Percentiles rank a stretch among this genome's conserved stretches.
phyloP scores from a whole-genome alignment of 2,888 invertebrate genomes.

The Drosophila testacea region DNA sequence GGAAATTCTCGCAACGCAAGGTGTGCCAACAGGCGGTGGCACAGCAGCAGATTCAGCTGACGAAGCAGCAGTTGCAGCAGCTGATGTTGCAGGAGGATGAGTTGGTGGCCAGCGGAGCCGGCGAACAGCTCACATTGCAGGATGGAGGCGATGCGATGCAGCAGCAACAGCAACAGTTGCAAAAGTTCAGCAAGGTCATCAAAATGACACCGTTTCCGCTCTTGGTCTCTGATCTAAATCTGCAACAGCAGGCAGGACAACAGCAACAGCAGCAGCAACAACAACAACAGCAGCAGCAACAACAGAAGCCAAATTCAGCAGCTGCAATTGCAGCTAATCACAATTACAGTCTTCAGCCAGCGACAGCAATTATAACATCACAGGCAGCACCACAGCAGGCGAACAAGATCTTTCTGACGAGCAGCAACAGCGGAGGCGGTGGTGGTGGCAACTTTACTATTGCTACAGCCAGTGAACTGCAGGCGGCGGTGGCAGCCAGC shows the following conservation, averaged over 20 bases:
- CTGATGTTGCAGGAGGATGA: slow-evolving; percentile 79
- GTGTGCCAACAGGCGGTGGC: slow-evolving; percentile 76
- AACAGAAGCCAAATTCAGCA: slow-evolving; percentile 80
- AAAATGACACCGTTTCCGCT: slow-evolving; percentile 84
- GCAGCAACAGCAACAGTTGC: slow-evolving; percentile 62
- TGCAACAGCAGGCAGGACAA: slow-evolving; percentile 70
- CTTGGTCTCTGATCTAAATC: slow-evolving; percentile 82
- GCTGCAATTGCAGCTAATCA: slow-evolving; percentile 84
- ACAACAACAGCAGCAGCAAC: slow-evolving; percentile 64
- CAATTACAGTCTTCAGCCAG: slow-evolving; percentile 84
- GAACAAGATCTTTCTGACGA: slow-evolving; percentile 84
- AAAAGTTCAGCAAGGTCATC: slow-evolving; percentile 83
- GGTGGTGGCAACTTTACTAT: slow-evolving; percentile 81
- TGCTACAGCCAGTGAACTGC: slow-evolving; percentile 81
- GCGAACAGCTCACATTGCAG: slow-evolving; percentile 56
- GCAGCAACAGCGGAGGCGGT: slow-evolving; percentile 72
- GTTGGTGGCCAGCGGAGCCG: slow-evolving; percentile 56
- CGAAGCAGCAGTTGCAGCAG: slow-evolving; percentile 78
- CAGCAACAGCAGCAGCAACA: slow-evolving; percentile 62
- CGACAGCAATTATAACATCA: slow-evolving; percentile 83
- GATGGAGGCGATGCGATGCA: slow-evolving; percentile 58
- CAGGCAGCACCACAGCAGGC: slow-evolving; percentile 77
- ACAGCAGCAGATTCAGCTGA: slow-evolving; percentile 81
- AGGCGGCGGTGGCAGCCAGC: slow-evolving; percentile 66
- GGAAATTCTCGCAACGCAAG: slow-evolving; percentile 83